Evolutionary conservation across 2,888 invertebrate species (phyloP), one percentile per base, ranked within the genome.

Genomic region (Cheilosia vulpina): DNA sequence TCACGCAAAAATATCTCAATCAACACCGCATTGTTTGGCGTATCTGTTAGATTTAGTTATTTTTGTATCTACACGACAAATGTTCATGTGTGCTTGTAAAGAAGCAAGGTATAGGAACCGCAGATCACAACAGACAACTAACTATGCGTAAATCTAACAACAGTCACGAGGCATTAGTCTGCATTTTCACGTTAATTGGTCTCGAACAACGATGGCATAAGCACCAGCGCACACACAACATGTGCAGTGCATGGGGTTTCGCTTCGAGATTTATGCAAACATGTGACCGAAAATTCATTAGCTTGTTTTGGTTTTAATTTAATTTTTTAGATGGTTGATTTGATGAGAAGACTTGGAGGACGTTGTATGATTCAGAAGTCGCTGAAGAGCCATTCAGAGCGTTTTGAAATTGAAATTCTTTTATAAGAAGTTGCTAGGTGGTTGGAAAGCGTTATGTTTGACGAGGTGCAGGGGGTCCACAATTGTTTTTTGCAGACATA

Each of bases 171-270:
- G 85, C 52, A 76, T 85, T 77, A 68, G 72, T 65, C 80, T 77
- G 81, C 71, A 76, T 80, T 76, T 81, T 81, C 66, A 76, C 81
- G 81, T 85, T 85, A 85, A 85, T 85, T 81, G 85, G 81, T 85
- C 62, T 79, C 50, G 55, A 85, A 80, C 80, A 78, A 63, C 57
- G 57, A 60, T 31, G 53, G 43, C 21, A 47, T 6, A 5, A 52
- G 57, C 31, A 31, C 17, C 9, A 9, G 11, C 34, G 11, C 11
- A 1, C 80, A 50, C n/a, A 63, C 45, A 71, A 82, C 77, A 83
- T 83, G 82, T 77, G 77, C 77, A 73, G 77, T 72, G 77, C 77
- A 43, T 62, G 13, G 2, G 5, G 31, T 58, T 75, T 62, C 47
- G 15, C 13, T 41, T 72, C 19, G 60, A 55, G 62, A 57, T 57